A percentile compares a stretch with the other conserved stretches of the same genome.
Conservation (phyloP, 2,113 vertebrate genomes). For the Leptodactylus fuscus region DNA sequence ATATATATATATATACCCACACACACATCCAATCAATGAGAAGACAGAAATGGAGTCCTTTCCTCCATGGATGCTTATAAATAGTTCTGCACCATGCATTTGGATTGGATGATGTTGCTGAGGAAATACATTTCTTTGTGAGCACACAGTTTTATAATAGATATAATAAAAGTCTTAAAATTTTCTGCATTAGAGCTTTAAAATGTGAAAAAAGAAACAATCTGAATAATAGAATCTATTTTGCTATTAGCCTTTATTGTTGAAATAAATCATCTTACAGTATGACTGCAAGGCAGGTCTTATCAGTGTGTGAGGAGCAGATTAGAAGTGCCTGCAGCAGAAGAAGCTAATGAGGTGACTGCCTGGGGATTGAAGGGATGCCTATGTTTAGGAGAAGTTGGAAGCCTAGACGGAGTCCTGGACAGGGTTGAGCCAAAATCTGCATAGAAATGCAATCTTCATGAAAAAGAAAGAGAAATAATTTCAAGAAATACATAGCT, state of each 20-base stretch:
- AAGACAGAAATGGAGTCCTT: neutral
- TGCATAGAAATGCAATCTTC: slow-evolving; percentile 23
- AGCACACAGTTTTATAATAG: slow-evolving; percentile 30
- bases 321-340: slow-evolving; percentile 58
- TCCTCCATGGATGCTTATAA: slow-evolving; percentile 11
- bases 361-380: slow-evolving; percentile 51
- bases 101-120: slow-evolving; percentile 26
- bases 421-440: slow-evolving; percentile 41
- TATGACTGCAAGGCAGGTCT: slow-evolving; percentile 56
- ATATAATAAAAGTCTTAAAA: slow-evolving; percentile 39
- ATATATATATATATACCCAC: too few relatives aligned
- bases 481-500: neutral
- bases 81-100: slow-evolving; percentile 2
- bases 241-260: slow-evolving; percentile 50
- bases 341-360: slow-evolving; percentile 59
- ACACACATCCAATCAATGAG: slow-evolving; percentile 10
- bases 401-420: slow-evolving; percentile 41
- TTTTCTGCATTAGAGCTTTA: slow-evolving; percentile 13
- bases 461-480: neutral
- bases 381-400: slow-evolving; percentile 45
- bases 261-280: slow-evolving; percentile 59
- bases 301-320: slow-evolving; percentile 54
- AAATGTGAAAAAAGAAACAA: slow-evolving; percentile 41
- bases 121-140: slow-evolving; percentile 34
- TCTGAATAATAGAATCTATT: slow-evolving; percentile 39